These are phyloP conservation scores for Hydra vulgaris DNA, from an alignment of 30 jellyfish, hydroid and myxozoan genomes.

Conservation along the genomic window DNA sequence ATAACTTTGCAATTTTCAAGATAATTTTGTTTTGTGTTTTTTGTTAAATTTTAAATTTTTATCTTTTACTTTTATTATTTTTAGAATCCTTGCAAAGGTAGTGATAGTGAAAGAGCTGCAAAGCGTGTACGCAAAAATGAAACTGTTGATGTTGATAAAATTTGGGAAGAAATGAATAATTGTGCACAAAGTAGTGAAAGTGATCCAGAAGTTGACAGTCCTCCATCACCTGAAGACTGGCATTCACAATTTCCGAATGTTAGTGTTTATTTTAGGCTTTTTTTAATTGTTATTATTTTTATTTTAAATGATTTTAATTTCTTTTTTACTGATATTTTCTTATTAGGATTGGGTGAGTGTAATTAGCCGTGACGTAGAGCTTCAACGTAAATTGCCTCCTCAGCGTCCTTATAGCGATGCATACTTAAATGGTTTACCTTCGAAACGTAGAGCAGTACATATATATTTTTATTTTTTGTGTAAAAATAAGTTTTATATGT, in stretches of 20 bases:
- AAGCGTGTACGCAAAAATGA: slow-evolving; percentile 23
- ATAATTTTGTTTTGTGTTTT: background rate
- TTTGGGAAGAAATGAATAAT: slow-evolving; percentile 52
- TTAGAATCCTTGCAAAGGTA: slow-evolving; percentile 31
- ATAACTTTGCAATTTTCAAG: background rate
- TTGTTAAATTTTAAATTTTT: background rate
- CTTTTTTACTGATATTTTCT: background rate
- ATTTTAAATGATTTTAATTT: too few relatives aligned
- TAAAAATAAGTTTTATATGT: too few relatives aligned
- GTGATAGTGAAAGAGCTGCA: slow-evolving; percentile 25
- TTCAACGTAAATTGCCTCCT: slow-evolving; percentile 53
- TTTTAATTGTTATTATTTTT: too few relatives aligned
- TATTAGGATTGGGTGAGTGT: slow-evolving; percentile 86
- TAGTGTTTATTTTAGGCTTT: background rate
- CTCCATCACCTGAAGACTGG: slow-evolving; percentile 72
- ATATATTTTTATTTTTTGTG: background rate
- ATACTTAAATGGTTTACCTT: slow-evolving; percentile 78
- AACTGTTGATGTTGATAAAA: slow-evolving; percentile 45
- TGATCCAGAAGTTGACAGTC: slow-evolving; percentile 29
- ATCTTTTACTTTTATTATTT: background rate
- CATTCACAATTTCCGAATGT: slow-evolving; percentile 85
- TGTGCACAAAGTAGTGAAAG: slow-evolving; percentile 17
- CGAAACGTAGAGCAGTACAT: slow-evolving; percentile 67
- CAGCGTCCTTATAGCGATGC: slow-evolving; percentile 95
- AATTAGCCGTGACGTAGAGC: slow-evolving; percentile 61